Percentiles rank a stretch among this genome's conserved stretches.
Evolutionary conservation across 2,888 invertebrate species (phyloP).

Genomic region (Coenonympha arcania): DNA sequence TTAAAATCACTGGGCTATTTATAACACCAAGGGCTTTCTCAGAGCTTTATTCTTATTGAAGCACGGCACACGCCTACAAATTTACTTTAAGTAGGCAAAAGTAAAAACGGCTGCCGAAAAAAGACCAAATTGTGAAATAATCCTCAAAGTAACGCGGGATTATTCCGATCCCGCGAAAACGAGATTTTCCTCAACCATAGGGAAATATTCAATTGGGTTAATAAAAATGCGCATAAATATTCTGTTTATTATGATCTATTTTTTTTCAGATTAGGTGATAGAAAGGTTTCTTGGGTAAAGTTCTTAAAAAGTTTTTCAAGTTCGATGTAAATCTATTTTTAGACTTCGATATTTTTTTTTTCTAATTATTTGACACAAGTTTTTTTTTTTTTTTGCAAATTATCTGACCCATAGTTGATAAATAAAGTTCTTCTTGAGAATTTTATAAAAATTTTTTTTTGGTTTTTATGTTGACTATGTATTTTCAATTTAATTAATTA

Average conservation of each 20-base stretch:
- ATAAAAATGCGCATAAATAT: neutral
- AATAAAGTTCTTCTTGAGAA: no score
- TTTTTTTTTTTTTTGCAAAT: no score
- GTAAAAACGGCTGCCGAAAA: neutral
- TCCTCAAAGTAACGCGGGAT: constrained; percentile 15
- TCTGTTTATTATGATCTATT: neutral
- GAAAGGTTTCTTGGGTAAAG: neutral
- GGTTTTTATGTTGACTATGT: neutral
- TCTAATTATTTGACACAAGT: no score
- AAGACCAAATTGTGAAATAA: constrained; percentile 14
- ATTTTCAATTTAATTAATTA: no score
- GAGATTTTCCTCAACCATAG: neutral
- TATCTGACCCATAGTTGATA: no score
- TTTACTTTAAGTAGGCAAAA: neutral
- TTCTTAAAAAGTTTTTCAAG: no score
- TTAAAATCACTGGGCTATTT: neutral
- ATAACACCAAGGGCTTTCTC: neutral
- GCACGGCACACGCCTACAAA: neutral
- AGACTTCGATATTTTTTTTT: no score
- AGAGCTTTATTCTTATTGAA: neutral
- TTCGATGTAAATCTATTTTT: neutral
- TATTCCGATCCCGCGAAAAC: constrained; percentile 10
- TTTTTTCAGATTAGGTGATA: neutral
- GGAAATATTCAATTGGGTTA: neutral
- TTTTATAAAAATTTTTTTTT: no score